Conservation (phyloP, 2,888 invertebrate genomes). For the Pachymerium ferrugineum region DNA sequence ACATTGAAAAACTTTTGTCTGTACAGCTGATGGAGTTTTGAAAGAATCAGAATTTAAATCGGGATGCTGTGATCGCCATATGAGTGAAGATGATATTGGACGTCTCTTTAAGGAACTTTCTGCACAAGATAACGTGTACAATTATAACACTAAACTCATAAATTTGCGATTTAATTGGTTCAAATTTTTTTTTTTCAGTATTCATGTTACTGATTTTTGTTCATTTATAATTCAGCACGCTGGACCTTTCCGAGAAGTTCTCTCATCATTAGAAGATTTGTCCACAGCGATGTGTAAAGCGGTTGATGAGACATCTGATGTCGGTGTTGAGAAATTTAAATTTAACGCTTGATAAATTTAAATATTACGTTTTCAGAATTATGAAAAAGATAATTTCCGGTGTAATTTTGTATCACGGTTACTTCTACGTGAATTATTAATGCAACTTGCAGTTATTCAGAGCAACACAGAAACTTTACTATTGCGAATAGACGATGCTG, state of each 20-base stretch:
- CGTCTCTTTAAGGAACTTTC: not conserved
- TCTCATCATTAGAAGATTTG: not conserved
- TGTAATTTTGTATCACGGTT: not conserved
- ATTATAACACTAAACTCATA: not conserved
- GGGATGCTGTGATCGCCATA: not conserved
- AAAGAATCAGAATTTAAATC: not conserved
- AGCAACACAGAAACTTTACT: not conserved
- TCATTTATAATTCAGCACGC: slow-evolving; percentile 12
- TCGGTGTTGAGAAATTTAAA: too few species aligned
- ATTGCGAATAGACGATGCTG: not conserved
- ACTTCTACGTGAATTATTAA: not conserved
- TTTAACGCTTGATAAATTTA: too few species aligned
- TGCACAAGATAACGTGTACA: not conserved
- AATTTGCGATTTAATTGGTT: not conserved
- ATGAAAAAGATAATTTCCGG: not conserved
- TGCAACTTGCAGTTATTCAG: not conserved
- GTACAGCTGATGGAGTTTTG: not conserved
- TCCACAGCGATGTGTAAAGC: not conserved
- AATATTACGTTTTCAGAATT: not conserved
- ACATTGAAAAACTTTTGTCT: too few species aligned
- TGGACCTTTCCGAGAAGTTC: not conserved
- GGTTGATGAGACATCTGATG: not conserved
- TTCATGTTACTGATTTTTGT: not conserved
- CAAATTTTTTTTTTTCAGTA: not conserved
- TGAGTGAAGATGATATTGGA: not conserved